Percentiles rank a stretch among this genome's conserved stretches.
Evolutionary conservation across 2,888 invertebrate genomes (phyloP).

Genomic region (Autographa gamma): DNA sequence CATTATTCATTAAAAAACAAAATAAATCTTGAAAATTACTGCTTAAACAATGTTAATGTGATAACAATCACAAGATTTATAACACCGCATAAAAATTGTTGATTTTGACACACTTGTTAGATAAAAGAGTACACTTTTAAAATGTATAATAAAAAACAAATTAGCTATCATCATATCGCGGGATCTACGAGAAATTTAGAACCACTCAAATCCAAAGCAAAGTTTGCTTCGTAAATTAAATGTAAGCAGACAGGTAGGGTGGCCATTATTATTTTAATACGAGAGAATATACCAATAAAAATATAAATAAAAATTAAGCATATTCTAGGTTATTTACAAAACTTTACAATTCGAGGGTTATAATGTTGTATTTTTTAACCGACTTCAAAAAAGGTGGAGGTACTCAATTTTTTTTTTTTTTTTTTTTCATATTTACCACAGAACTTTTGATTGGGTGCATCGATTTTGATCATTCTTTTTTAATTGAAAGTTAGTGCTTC

Average conservation of each 20-base stretch:
- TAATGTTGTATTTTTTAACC: too few relatives aligned
- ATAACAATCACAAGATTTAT: constrained; percentile 47
- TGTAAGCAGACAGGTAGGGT: constrained; percentile 71
- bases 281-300: neutral
- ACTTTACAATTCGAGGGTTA: too few relatives aligned
- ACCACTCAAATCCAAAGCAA: constrained; percentile 60
- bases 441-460: too few relatives aligned
- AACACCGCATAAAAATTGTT: constrained; percentile 38
- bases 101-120: constrained; percentile 56
- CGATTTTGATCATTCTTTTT: too few relatives aligned
- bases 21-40: constrained; percentile 11
- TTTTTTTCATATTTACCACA: too few relatives aligned
- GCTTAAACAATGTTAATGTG: constrained; percentile 21
- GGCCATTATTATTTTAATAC: neutral
- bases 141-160: constrained; percentile 59
- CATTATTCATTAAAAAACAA: neutral
- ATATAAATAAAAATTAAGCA: neutral
- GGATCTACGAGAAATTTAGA: constrained; percentile 55
- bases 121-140: constrained; percentile 36
- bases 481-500: too few relatives aligned
- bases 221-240: constrained; percentile 78
- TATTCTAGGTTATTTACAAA: neutral
- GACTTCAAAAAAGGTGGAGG: too few relatives aligned
- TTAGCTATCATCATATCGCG: constrained; percentile 54
- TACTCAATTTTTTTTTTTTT: too few relatives aligned